Evolutionary conservation across 2,888 invertebrate species (phyloP).

Genomic region (Seira sanloemensis): DNA sequence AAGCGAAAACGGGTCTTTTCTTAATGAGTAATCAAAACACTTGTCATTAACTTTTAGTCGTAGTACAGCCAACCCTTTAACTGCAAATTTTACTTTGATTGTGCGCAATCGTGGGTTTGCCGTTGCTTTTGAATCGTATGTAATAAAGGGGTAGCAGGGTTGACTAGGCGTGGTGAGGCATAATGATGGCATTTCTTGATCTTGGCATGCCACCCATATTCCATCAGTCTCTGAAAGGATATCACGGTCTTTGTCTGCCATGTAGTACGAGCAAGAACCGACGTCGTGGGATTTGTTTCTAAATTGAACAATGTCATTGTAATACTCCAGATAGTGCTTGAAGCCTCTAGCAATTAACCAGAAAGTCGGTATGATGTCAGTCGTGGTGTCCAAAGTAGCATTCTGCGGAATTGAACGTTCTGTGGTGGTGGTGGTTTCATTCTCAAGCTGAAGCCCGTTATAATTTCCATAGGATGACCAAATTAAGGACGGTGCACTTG

Average conservation of each 20-base stretch:
- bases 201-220: slow-evolving; percentile 33
- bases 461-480: too few species aligned
- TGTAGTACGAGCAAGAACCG: not conserved
- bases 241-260: not conserved
- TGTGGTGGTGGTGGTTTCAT: too few species aligned
- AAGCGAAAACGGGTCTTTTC: not conserved
- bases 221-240: not conserved
- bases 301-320: not conserved
- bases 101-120: not conserved
- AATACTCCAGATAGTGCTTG: slow-evolving; percentile 12
- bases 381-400: too few species aligned
- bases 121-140: too few species aligned
- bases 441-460: too few species aligned
- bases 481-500: too few species aligned
- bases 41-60: not conserved
- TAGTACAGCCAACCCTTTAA: not conserved
- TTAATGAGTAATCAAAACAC: not conserved
- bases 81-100: not conserved
- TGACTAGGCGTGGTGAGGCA: not conserved
- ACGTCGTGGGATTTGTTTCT: not conserved
- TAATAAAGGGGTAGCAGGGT: not conserved
- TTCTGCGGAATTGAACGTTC: too few species aligned
- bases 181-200: not conserved
- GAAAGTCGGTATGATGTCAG: too few species aligned
- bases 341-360: not conserved